These are phyloP conservation scores for Philhelius pedissequus DNA, from an alignment of 2,888 invertebrate genomes.

Conservation along the genomic window DNA sequence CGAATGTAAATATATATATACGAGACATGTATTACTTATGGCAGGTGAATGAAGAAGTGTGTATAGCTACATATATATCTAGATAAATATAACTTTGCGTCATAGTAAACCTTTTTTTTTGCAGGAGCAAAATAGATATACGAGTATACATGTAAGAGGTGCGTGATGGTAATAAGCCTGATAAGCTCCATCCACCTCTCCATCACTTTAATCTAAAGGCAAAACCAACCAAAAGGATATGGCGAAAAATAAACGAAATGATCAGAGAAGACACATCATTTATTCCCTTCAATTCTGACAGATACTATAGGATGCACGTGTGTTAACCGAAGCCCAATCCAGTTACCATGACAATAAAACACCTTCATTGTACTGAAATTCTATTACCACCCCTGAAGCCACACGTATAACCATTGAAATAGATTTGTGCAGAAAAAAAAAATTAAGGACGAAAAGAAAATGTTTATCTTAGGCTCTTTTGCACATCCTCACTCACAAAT, in stretches of 20 bases:
- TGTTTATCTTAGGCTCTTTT: conserved; percentile 77
- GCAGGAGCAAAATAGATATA: not conserved
- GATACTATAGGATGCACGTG: conserved; percentile 62
- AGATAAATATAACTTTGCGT: conserved; percentile 34
- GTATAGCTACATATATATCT: not conserved
- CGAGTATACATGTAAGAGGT: conserved; percentile 24
- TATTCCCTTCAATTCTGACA: conserved; percentile 68
- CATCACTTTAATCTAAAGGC: conserved; percentile 45
- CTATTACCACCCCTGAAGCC: conserved; percentile 64
- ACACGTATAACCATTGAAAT: conserved; percentile 64
- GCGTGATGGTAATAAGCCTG: conserved; percentile 64
- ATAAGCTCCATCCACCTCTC: conserved; percentile 49
- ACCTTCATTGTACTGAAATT: conserved; percentile 65
- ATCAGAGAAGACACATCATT: conserved; percentile 66
- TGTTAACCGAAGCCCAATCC: conserved; percentile 68
- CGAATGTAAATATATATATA: not conserved
- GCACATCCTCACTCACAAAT: conserved; percentile 71
- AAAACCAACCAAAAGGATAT: not conserved
- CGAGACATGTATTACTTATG: not conserved
- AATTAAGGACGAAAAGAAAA: conserved; percentile 57
- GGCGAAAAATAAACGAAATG: conserved; percentile 33
- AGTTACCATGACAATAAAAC: conserved; percentile 69
- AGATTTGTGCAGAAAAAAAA: conserved; percentile 39
- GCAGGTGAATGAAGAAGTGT: not conserved
- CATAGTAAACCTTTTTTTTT: conserved; percentile 35